These are phyloP conservation scores for Phragmatobia fuliginosa DNA, from an alignment of 2,888 invertebrate species.

Conservation along the genomic window DNA sequence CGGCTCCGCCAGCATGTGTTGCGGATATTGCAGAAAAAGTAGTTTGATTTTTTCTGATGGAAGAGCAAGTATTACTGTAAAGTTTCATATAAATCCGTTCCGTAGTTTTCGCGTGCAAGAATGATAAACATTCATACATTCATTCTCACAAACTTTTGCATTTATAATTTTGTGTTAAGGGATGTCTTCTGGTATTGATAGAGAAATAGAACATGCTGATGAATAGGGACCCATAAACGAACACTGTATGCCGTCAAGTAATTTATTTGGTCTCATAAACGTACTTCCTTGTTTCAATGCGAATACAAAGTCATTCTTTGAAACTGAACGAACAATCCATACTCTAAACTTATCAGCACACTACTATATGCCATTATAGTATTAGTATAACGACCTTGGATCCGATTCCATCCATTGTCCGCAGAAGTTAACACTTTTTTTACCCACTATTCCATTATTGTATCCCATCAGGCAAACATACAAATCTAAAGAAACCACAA, in stretches of 20 bases:
- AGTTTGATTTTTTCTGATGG: too few relatives aligned
- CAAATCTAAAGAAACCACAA: constrained; percentile 49
- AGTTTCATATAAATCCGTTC: too few relatives aligned
- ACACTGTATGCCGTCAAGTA: neutral
- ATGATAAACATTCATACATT: too few relatives aligned
- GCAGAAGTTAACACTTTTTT: constrained; percentile 51
- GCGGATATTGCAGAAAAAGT: too few relatives aligned
- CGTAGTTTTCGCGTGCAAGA: too few relatives aligned
- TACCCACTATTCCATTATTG: constrained; percentile 51
- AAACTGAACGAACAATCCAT: constrained; percentile 39
- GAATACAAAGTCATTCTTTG: constrained; percentile 31
- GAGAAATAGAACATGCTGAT: neutral
- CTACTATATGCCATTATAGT: constrained; percentile 42
- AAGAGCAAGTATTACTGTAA: too few relatives aligned
- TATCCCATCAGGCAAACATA: constrained; percentile 45
- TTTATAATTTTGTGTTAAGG: too few relatives aligned
- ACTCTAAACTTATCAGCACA: constrained; percentile 40
- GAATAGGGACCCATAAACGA: neutral
- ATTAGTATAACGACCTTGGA: constrained; percentile 53
- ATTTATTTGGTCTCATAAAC: constrained; percentile 19
- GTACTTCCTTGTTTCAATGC: constrained; percentile 34
- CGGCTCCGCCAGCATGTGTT: too few relatives aligned
- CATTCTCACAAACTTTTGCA: too few relatives aligned
- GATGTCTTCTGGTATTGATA: neutral
- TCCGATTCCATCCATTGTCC: constrained; percentile 61